Evolutionary conservation across 2,113 vertebrate genomes (phyloP).

Genomic region (Podarcis raffonei): DNA sequence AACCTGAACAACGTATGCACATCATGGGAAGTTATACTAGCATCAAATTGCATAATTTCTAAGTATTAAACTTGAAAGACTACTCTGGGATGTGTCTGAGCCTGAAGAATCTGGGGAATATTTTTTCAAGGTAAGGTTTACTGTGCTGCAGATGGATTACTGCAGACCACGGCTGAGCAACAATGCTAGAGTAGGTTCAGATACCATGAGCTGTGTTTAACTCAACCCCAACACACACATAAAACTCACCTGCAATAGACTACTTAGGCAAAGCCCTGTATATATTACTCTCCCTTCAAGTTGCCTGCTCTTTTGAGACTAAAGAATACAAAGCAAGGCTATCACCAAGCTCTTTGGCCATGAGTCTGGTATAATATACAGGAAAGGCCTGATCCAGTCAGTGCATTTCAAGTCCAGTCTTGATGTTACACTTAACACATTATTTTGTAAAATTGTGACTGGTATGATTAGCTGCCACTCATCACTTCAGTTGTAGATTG

Average conservation of each 20-base stretch:
- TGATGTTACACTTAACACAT: not conserved
- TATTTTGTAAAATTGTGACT: no score
- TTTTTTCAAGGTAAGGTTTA: not conserved
- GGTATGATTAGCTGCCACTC: no score
- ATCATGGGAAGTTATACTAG: not conserved
- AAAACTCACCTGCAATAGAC: not conserved
- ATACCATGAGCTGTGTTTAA: not conserved
- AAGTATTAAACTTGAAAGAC: slow-evolving; percentile 8
- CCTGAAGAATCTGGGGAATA: not conserved
- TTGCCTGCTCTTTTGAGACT: not conserved
- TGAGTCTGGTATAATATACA: not conserved
- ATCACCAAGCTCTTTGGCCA: not conserved
- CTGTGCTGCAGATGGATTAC: not conserved
- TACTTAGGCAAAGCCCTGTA: no score
- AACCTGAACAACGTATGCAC: slow-evolving; percentile 17
- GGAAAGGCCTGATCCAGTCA: not conserved
- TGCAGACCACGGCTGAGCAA: not conserved
- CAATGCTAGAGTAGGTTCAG: not conserved
- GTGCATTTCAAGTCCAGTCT: not conserved
- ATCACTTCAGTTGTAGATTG: not conserved
- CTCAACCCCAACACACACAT: no score
- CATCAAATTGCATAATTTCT: not conserved
- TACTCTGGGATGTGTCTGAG: not conserved
- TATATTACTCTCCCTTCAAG: not conserved
- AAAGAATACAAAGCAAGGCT: not conserved